These are phyloP conservation scores for Drosophila kepulauana DNA, from an alignment of 1,140 invertebrate genomes.

Conservation along the genomic window DNA sequence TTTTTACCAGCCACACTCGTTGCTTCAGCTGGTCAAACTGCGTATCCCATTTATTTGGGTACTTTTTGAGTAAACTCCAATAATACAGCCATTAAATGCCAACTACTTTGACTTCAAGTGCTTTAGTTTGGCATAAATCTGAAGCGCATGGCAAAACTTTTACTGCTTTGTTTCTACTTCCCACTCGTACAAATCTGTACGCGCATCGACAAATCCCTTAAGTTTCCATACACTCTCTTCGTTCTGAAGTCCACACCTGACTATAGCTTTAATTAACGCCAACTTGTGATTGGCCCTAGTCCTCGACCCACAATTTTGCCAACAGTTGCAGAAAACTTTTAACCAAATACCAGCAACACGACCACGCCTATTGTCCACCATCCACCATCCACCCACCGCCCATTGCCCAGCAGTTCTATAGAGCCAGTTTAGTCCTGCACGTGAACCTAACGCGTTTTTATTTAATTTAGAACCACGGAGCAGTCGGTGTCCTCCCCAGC, in stretches of 20 bases:
- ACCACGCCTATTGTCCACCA: not conserved
- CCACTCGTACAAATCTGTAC: conserved; percentile 49
- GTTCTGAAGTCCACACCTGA: not conserved
- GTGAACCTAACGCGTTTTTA: conserved; percentile 58
- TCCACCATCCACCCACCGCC: not conserved
- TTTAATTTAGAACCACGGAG: conserved; percentile 71
- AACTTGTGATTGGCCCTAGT: conserved; percentile 58
- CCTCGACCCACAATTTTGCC: conserved; percentile 36
- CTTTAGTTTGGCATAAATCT: conserved; percentile 82
- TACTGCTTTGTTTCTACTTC: conserved; percentile 6
- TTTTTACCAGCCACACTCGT: too few species aligned
- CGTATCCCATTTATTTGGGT: conserved; percentile 72
- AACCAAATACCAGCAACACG: conserved; percentile 22
- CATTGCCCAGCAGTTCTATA: not conserved
- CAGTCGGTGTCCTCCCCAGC: conserved; percentile 49
- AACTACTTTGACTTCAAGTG: conserved; percentile 80
- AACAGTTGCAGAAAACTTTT: conserved; percentile 74
- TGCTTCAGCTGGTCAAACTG: conserved; percentile 30
- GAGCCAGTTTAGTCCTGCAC: not conserved
- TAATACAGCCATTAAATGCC: conserved; percentile 81
- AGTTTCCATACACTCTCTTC: not conserved
- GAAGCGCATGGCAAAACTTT: conserved; percentile 64
- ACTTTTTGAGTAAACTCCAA: conserved; percentile 73
- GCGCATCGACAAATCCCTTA: conserved; percentile 17
- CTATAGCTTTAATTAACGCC: conserved; percentile 78